Evolutionary conservation across 2,113 vertebrate species (phyloP).

Genomic region (Brachypteracias leptosomus): DNA sequence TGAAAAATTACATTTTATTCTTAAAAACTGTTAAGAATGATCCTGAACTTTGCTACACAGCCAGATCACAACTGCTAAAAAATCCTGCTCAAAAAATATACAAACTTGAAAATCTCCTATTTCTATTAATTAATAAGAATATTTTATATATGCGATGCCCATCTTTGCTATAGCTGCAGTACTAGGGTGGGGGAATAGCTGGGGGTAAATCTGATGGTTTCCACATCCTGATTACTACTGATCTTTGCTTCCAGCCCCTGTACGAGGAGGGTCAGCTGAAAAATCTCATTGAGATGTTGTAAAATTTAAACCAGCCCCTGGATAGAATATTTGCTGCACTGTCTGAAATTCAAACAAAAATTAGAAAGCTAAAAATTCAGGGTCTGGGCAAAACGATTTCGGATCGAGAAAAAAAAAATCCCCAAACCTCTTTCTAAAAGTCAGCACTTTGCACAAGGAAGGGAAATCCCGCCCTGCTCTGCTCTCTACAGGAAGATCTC

Average conservation of each 20-base stretch:
- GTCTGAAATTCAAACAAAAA: neutral
- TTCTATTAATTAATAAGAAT: neutral
- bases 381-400: neutral
- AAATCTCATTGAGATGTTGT: neutral
- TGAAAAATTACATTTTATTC: neutral
- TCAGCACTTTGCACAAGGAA: neutral
- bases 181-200: accelerated
- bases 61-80: neutral
- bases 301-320: neutral
- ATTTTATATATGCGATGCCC: neutral
- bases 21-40: neutral
- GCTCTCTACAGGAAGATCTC: conserved; percentile 56
- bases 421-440: neutral
- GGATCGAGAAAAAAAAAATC: too few species aligned
- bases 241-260: neutral
- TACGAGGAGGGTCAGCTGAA: neutral
- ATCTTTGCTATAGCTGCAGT: neutral
- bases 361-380: neutral
- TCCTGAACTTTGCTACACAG: neutral
- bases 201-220: neutral
- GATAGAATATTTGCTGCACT: neutral
- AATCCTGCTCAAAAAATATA: neutral
- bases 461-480: conserved; percentile 40
- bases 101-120: neutral
- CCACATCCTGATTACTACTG: neutral